Conservation (phyloP, 2,797 vertebrate species). For the Coracias cyanogaster region DNA sequence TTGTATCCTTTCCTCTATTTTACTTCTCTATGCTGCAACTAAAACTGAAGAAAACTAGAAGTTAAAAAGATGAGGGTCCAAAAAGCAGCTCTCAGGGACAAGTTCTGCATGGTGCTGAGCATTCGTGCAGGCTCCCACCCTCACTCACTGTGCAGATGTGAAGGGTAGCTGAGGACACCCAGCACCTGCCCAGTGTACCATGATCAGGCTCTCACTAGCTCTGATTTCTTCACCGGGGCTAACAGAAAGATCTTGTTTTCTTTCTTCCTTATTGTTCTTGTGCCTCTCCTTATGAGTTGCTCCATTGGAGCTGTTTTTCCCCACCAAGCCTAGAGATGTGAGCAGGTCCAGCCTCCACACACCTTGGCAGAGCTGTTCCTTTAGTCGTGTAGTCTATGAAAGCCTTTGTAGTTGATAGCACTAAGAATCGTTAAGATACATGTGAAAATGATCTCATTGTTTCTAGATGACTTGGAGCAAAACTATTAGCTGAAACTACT, state of each 20-base stretch:
- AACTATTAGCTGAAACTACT: neutral
- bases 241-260: neutral
- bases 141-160: fast-evolving
- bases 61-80: neutral
- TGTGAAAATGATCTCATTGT: neutral
- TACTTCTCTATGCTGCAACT: neutral
- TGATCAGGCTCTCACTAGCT: fast-evolving
- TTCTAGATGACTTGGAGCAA: neutral
- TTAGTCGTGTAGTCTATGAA: neutral
- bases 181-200: neutral
- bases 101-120: neutral
- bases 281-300: neutral
- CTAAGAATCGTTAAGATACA: neutral
- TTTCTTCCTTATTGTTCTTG: neutral
- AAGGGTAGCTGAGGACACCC: neutral
- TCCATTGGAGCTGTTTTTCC: neutral
- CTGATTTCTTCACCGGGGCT: neutral
- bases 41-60: neutral
- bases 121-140: neutral
- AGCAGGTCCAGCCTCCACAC: neutral
- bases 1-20: constrained; percentile 6
- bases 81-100: constrained; percentile 27
- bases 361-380: neutral
- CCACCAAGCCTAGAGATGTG: neutral
- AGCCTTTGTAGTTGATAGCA: neutral